phyloP scores from a whole-genome alignment of 2,113 vertebrate species.

The Callaeas wilsoni region DNA sequence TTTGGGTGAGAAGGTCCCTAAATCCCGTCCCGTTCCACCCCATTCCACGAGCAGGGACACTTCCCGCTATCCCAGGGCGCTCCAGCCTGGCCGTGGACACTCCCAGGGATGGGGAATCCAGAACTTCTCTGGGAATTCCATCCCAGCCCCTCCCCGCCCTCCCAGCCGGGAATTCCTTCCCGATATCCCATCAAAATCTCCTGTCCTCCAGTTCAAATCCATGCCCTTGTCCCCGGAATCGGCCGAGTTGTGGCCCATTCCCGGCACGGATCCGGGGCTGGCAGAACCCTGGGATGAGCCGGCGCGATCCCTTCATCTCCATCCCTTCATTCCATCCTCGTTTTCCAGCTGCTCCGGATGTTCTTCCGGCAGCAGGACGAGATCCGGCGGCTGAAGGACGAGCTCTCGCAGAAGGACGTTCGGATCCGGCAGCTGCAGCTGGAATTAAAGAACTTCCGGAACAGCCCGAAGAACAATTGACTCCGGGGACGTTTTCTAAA shows the following conservation, averaged over 20 bases:
- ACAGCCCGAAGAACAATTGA: slow-evolving; percentile 90
- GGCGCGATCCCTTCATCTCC: background rate
- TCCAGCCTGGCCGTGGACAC: background rate
- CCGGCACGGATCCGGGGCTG: fast-evolving
- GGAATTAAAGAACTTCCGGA: slow-evolving; percentile 92
- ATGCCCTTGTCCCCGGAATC: background rate
- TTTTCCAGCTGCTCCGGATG: slow-evolving; percentile 88
- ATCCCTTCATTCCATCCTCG: background rate
- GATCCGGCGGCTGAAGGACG: slow-evolving; percentile 89
- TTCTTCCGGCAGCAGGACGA: slow-evolving; percentile 98
- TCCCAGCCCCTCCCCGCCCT: background rate
- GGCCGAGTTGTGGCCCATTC: fast-evolving
- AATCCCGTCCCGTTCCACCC: background rate
- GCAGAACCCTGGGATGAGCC: background rate
- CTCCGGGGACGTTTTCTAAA: slow-evolving; percentile 44
- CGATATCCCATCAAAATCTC: background rate
- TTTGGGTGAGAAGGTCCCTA: background rate
- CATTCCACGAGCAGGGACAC: background rate
- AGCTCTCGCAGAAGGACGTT: slow-evolving; percentile 89
- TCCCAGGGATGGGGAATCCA: background rate
- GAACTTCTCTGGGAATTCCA: background rate
- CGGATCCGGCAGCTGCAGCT: slow-evolving; percentile 93
- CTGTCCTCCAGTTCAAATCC: background rate
- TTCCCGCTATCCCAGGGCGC: background rate
- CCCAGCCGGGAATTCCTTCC: background rate